These are phyloP conservation scores for Mimas tiliae DNA, from an alignment of 2,888 invertebrate species.

Conservation along the genomic window DNA sequence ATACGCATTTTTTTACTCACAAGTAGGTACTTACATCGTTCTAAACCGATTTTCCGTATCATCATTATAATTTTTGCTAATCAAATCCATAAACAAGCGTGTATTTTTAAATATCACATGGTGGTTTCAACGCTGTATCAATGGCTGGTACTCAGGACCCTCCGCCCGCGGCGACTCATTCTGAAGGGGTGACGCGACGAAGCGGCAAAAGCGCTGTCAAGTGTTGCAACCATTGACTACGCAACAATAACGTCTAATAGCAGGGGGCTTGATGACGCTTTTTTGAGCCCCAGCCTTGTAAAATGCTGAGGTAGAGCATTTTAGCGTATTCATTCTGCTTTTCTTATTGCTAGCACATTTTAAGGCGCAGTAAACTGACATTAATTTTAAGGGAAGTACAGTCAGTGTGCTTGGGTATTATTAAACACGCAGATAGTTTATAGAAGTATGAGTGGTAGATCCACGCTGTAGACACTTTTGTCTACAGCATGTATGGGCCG, in stretches of 20 bases:
- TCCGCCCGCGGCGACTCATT: slow-evolving; percentile 51
- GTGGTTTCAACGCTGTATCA: slow-evolving; percentile 13
- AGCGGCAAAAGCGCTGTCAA: slow-evolving; percentile 59
- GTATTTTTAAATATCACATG: slow-evolving; percentile 22
- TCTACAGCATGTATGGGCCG: no score
- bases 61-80: no score
- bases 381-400: no score
- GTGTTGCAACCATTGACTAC: slow-evolving; percentile 59
- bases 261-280: slow-evolving; percentile 48
- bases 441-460: no score
- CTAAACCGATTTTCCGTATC: no score
- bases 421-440: no score
- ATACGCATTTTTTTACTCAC: no score
- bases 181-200: slow-evolving; percentile 59
- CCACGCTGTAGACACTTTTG: no score
- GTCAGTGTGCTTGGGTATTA: no score
- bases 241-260: slow-evolving; percentile 69
- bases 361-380: background rate
- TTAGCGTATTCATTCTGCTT: slow-evolving; percentile 4
- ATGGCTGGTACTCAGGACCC: slow-evolving; percentile 27
- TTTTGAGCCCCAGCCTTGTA: slow-evolving; percentile 35
- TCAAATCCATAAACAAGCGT: background rate
- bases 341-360: no score
- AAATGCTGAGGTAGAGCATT: slow-evolving; percentile 21
- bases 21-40: no score